A percentile compares a stretch with the other conserved stretches of the same genome.
phyloP scores from a whole-genome alignment of 2,797 vertebrate species.

The Diplodus puntazzo region DNA sequence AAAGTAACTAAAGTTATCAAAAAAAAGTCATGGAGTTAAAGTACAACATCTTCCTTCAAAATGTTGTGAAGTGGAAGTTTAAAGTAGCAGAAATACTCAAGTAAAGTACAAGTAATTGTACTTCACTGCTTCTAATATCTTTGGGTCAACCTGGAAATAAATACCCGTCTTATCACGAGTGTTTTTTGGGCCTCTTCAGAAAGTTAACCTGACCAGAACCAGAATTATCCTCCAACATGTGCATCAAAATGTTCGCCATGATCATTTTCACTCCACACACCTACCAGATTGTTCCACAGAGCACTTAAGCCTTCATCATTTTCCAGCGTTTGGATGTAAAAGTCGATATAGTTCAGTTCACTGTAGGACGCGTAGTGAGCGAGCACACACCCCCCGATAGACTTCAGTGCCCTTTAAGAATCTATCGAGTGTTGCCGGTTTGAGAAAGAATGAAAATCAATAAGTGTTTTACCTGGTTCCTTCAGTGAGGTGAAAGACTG shows the following conservation, averaged over 20 bases:
- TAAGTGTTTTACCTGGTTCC: constrained; percentile 42
- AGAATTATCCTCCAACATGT: not conserved
- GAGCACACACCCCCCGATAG: not conserved
- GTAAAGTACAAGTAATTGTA: too few relatives aligned
- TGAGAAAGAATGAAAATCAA: constrained; percentile 54
- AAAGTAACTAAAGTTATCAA: too few relatives aligned
- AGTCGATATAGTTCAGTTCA: not conserved
- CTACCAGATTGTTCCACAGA: too few relatives aligned
- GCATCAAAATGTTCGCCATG: not conserved
- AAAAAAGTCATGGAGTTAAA: too few relatives aligned
- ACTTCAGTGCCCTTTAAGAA: constrained; percentile 36
- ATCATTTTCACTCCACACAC: not conserved
- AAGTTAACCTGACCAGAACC: not conserved
- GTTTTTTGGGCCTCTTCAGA: too few relatives aligned
- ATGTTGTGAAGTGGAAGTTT: too few relatives aligned
- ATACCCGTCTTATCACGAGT: too few relatives aligned
- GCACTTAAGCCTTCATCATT: not conserved
- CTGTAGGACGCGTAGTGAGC: constrained; percentile 1
- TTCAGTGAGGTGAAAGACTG: not conserved
- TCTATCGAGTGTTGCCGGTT: constrained; percentile 22
- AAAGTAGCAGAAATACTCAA: too few relatives aligned
- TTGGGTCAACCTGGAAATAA: too few relatives aligned
- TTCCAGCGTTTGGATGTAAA: constrained; percentile 2
- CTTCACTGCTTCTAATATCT: too few relatives aligned
- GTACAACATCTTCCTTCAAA: too few relatives aligned